Percentiles rank a stretch among this genome's conserved stretches.
Evolutionary conservation across 2,888 invertebrate species (phyloP).

Genomic region (Dyspetes luteomarginatus): DNA sequence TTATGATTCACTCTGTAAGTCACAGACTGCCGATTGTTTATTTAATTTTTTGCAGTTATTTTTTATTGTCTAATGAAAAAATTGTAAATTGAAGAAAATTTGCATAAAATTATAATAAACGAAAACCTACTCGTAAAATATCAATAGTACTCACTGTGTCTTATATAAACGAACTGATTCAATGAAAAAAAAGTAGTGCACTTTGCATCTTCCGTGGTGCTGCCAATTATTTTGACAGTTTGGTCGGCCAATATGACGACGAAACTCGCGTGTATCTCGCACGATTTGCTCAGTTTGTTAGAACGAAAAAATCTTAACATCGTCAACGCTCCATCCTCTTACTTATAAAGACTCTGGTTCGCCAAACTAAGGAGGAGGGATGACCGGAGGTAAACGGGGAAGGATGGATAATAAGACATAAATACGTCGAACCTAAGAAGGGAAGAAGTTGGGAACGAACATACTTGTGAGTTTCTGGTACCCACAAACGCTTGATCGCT

Average conservation of each 20-base stretch:
- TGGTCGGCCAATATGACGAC: conserved; percentile 9
- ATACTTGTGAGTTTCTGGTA: conserved; percentile 21
- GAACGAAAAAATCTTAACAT: conserved; percentile 44
- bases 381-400: conserved; percentile 30
- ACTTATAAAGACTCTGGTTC: conserved; percentile 67
- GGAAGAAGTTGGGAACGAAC: conserved; percentile 49
- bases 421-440: conserved; percentile 51
- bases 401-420: conserved; percentile 49
- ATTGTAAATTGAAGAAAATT: no score
- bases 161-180: not conserved
- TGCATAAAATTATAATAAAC: no score
- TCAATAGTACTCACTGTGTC: conserved; percentile 16
- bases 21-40: no score
- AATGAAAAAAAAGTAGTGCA: conserved; percentile 34
- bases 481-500: conserved; percentile 18
- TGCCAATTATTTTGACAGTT: conserved; percentile 24
- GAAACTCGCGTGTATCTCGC: conserved; percentile 23
- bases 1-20: no score
- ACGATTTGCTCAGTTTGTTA: conserved; percentile 11
- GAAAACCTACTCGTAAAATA: no score
- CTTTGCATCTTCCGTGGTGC: conserved; percentile 3
- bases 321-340: conserved; percentile 50
- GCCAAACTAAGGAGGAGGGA: not conserved
- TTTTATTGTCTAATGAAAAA: no score
- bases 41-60: no score